A percentile compares a stretch with the other conserved stretches of the same genome.
Evolutionary conservation across 2,113 vertebrate genomes (phyloP).

Genomic region (Pteronura brasiliensis): DNA sequence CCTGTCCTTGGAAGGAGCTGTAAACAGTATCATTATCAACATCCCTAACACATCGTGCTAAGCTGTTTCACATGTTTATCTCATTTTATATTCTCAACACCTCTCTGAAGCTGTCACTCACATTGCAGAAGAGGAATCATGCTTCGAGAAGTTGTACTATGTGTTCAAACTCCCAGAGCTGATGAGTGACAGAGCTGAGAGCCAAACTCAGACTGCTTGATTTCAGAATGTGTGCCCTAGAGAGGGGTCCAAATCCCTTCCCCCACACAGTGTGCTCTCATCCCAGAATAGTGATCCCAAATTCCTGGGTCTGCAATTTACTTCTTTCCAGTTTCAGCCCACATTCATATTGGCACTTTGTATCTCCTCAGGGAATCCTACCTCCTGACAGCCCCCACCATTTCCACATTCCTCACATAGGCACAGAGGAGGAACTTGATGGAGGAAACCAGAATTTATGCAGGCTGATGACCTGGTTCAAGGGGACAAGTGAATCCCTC

Average conservation of each 20-base stretch:
- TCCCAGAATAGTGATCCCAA: neutral
- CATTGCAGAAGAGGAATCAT: neutral
- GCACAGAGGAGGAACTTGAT: neutral
- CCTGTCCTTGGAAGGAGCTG: neutral
- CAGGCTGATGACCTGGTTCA: neutral
- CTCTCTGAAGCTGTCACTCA: neutral
- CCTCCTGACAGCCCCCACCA: neutral
- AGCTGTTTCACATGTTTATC: neutral
- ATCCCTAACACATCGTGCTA: neutral
- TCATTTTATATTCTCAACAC: neutral
- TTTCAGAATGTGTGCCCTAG: neutral
- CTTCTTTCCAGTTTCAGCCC: neutral
- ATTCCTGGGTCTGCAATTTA: neutral
- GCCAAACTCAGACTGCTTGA: neutral
- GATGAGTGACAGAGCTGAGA: neutral
- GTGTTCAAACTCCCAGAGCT: neutral
- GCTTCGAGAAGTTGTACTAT: neutral
- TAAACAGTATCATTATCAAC: neutral
- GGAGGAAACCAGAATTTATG: neutral
- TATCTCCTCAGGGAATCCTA: neutral
- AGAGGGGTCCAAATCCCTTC: neutral
- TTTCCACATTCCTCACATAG: neutral
- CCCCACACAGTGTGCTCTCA: rapidly evolving
- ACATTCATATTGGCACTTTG: neutral
- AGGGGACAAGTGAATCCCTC: neutral